These are phyloP conservation scores for Lacerta viridis DNA, from an alignment of 2,797 vertebrate genomes.

Conservation along the genomic window DNA sequence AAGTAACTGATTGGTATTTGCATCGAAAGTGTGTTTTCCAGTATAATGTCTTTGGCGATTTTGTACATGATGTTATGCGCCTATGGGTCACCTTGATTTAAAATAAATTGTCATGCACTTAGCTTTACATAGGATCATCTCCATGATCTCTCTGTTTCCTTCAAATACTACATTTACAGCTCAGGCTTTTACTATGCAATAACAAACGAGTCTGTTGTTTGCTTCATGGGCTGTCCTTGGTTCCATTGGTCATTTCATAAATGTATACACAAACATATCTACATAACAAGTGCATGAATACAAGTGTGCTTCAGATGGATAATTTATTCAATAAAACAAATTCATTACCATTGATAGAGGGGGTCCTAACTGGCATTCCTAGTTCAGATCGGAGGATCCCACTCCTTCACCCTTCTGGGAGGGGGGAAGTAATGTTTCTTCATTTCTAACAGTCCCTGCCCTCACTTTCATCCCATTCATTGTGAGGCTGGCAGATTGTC, in stretches of 20 bases:
- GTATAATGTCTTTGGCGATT: neutral
- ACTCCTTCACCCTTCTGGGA: too few species aligned
- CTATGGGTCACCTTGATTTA: constrained; percentile 16
- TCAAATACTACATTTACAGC: constrained; percentile 13
- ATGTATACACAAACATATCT: neutral
- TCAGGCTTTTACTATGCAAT: neutral
- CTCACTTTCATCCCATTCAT: too few species aligned
- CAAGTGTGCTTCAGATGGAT: neutral
- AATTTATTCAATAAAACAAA: neutral
- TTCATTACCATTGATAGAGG: too few species aligned
- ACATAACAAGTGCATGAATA: constrained; percentile 1
- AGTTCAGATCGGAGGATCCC: too few species aligned
- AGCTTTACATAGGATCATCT: neutral
- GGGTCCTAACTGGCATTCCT: too few species aligned
- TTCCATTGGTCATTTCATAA: neutral
- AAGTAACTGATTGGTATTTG: constrained; percentile 45
- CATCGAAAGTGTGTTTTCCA: neutral
- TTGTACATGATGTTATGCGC: neutral
- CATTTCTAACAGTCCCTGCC: too few species aligned
- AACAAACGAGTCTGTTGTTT: neutral
- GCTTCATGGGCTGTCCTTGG: neutral
- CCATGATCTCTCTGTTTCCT: neutral
- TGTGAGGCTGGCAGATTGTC: too few species aligned
- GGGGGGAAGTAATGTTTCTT: too few species aligned
- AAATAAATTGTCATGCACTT: neutral